A percentile compares a stretch with the other conserved stretches of the same genome.
Evolutionary conservation across 2,888 invertebrate species (phyloP).

Genomic region (Kryphioiulus occultus): DNA sequence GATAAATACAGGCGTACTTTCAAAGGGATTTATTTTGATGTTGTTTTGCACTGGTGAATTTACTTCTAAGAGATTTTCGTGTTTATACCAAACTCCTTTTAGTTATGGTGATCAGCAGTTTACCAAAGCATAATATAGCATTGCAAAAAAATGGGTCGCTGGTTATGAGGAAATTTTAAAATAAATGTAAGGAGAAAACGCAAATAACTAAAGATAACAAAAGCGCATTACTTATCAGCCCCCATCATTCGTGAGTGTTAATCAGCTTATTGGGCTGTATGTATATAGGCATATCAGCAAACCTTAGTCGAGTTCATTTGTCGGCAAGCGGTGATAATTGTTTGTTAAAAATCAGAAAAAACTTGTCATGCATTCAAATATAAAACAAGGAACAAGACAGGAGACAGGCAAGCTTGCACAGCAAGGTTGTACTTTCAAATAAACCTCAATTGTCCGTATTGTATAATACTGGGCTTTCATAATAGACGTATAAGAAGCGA

Average conservation of each 20-base stretch:
- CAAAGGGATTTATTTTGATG: neutral
- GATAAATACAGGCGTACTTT: neutral
- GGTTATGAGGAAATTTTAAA: too few relatives aligned
- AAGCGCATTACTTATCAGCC: too few relatives aligned
- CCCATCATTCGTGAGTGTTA: too few relatives aligned
- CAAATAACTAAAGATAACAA: too few relatives aligned
- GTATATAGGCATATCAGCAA: neutral
- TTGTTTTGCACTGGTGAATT: neutral
- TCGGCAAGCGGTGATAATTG: neutral
- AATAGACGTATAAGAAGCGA: neutral
- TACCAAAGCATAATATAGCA: neutral
- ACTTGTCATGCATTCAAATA: neutral
- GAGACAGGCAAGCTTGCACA: slow-evolving; percentile 13
- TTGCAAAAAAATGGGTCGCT: neutral
- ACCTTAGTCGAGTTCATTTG: neutral
- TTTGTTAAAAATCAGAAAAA: neutral
- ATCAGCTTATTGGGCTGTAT: too few relatives aligned
- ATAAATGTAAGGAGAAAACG: too few relatives aligned
- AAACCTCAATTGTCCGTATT: neutral
- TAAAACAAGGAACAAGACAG: neutral
- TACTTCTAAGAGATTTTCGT: neutral
- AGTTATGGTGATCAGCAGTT: neutral
- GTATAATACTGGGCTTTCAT: neutral
- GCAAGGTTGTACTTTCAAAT: neutral
- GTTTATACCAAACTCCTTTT: neutral